Percentiles rank a stretch among this genome's conserved stretches.
Evolutionary conservation across 2,888 invertebrate species (phyloP).

Genomic region (Azorinus chamasolen): DNA sequence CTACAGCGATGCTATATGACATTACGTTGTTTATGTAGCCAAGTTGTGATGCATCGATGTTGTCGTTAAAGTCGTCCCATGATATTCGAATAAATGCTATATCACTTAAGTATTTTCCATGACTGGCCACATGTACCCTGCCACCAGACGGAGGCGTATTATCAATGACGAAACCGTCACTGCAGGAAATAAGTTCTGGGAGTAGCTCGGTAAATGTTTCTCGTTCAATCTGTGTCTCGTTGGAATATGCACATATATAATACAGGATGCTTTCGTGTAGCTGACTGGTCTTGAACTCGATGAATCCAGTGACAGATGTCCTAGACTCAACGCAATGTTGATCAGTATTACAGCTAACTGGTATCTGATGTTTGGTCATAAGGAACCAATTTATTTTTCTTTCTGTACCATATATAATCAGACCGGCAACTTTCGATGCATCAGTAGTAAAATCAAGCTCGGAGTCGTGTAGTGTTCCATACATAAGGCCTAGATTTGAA

Average conservation of each 20-base stretch:
- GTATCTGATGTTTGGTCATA: slow-evolving; percentile 19
- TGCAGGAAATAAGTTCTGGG: slow-evolving; percentile 27
- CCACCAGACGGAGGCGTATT: slow-evolving; percentile 26
- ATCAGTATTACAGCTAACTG: slow-evolving; percentile 14
- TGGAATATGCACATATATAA: slow-evolving; percentile 42
- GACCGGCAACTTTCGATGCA: slow-evolving; percentile 21
- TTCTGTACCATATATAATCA: slow-evolving; percentile 15
- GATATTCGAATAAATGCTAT: slow-evolving; percentile 3
- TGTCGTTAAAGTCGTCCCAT: slow-evolving; percentile 42
- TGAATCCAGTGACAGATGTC: slow-evolving; percentile 5
- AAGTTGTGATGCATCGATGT: slow-evolving; percentile 11
- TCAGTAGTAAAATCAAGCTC: slow-evolving; percentile 43
- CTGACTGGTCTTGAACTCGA: neutral
- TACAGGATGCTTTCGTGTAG: slow-evolving; percentile 12
- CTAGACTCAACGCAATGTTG: slow-evolving; percentile 18
- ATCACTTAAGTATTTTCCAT: slow-evolving; percentile 23
- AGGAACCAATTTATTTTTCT: slow-evolving; percentile 48
- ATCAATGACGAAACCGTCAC: slow-evolving; percentile 49
- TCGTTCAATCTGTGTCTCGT: slow-evolving; percentile 3
- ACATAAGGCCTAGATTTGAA: slow-evolving; percentile 20
- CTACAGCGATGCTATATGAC: neutral
- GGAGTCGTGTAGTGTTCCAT: slow-evolving; percentile 13
- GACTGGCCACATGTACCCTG: slow-evolving; percentile 14
- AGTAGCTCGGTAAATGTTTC: slow-evolving; percentile 27
- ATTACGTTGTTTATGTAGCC: slow-evolving; percentile 23